Evolutionary conservation across 2,888 invertebrate genomes (phyloP), one percentile per base, ranked within the genome.

Genomic region (Blastobasis lacticolella): DNA sequence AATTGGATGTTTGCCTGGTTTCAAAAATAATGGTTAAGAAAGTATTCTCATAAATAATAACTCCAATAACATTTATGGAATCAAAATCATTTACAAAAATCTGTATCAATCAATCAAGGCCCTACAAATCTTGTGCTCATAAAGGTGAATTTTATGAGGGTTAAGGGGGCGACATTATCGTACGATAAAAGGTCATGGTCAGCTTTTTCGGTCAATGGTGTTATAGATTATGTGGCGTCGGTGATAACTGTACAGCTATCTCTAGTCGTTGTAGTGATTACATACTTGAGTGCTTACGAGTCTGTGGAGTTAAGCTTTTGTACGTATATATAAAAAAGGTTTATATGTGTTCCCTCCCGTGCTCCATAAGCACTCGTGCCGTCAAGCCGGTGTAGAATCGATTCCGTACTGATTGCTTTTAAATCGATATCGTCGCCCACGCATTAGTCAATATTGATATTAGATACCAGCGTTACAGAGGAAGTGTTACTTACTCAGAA

Each of bases 371-470:
- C 74, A 77, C 72, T 73, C 65, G 47, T 63, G 64, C 66, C 61
- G 60, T 69, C 61, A 63, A 69, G 64, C 59, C 10, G 42, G 9
- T 42, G 69, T 71, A 73, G 70, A 71, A 45, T 51, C 37, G 47
- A 54, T 50, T 69, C 57, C 67, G 70, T 73, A 77, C 73, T 78
- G 83, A 86, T 83, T 81, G 71, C 74, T 64, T 71, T 70, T 74
- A 75, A 76, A 79, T 78, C 75, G 75, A 73, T 68, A 69, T 67
- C 71, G 64, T 67, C 80, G 67, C 86, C 87, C 81, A 88, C 87
- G 81, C 80, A 76, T 61, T 10, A 47, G 69, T 80, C 74, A 87
- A 88, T 85, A 86, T 88, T 87, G 70, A 81, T 66, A 58, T 54
- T 64, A 79, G 82, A 86, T 85, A 81, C 64, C 63, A 64, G 62